Percentiles rank a stretch among this genome's conserved stretches.
Conservation (phyloP, 2,888 invertebrate genomes). For the Helobdella robusta region DNA sequence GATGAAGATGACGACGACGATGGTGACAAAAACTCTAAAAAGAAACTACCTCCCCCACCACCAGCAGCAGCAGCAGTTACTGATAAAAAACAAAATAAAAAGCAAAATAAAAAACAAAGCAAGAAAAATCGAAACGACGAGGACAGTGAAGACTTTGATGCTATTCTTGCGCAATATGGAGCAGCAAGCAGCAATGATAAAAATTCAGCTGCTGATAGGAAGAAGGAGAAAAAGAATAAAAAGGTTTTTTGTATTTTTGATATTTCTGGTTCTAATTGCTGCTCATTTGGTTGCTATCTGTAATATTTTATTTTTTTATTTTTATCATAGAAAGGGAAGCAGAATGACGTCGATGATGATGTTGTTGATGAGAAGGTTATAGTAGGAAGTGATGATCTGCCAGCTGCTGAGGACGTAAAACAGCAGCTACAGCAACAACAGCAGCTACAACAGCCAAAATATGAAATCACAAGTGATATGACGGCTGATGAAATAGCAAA, state of each 20-base stretch:
- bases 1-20: too few relatives aligned
- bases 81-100: slow-evolving; percentile 19
- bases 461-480: slow-evolving; percentile 26
- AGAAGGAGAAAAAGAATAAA: slow-evolving; percentile 36
- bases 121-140: slow-evolving; percentile 31
- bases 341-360: background rate
- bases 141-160: slow-evolving; percentile 46
- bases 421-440: slow-evolving; percentile 20
- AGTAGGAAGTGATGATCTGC: slow-evolving; percentile 13
- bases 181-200: too few relatives aligned
- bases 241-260: slow-evolving; percentile 18
- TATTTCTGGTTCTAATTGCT: background rate
- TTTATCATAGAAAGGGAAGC: slow-evolving; percentile 3
- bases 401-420: slow-evolving; percentile 26
- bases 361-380: slow-evolving; percentile 35
- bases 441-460: background rate
- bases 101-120: slow-evolving; percentile 33
- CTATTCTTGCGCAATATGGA: slow-evolving; percentile 43
- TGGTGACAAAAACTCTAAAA: too few relatives aligned
- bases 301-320: background rate
- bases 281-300: background rate
- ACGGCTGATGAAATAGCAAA: slow-evolving; percentile 27
- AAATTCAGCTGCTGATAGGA: slow-evolving; percentile 36
- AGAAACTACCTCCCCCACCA: too few relatives aligned
- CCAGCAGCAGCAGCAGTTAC: background rate